A percentile compares a stretch with the other conserved stretches of the same genome.
phyloP scores from a whole-genome alignment of 2,888 invertebrate species.

The Leptopilina myrica region DNA sequence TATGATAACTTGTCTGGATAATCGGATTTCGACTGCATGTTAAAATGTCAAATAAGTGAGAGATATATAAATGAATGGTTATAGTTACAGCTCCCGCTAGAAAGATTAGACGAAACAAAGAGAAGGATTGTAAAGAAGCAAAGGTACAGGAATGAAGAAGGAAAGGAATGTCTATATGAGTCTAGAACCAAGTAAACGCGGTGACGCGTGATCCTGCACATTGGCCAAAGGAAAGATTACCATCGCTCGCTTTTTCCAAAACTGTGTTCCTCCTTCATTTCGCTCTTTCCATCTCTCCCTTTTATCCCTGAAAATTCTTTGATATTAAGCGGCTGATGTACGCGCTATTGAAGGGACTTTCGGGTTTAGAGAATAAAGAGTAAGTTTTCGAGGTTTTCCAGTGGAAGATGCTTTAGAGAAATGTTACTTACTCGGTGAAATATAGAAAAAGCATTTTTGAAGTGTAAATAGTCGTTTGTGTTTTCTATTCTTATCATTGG shows the following conservation, averaged over 20 bases:
- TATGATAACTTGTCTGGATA: too few relatives aligned
- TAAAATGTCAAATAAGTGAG: too few relatives aligned
- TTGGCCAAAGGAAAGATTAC: conserved; percentile 76
- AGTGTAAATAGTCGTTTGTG: too few relatives aligned
- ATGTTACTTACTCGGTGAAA: too few relatives aligned
- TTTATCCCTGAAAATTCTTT: conserved; percentile 58
- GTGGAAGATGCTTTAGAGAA: not conserved
- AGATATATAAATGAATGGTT: not conserved
- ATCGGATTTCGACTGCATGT: too few relatives aligned
- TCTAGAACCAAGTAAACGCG: conserved; percentile 66
- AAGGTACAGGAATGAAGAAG: conserved; percentile 48
- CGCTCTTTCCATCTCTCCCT: conserved; percentile 40
- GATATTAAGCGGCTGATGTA: conserved; percentile 63
- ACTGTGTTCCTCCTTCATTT: conserved; percentile 54
- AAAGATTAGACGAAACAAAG: not conserved
- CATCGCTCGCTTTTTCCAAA: conserved; percentile 65
- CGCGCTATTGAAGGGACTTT: conserved; percentile 8
- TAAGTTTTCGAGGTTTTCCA: conserved; percentile 15
- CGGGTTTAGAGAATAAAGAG: conserved; percentile 19
- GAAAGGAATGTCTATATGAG: conserved; percentile 74
- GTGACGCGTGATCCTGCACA: conserved; percentile 75
- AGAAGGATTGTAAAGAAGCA: conserved; percentile 45
- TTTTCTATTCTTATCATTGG: too few relatives aligned
- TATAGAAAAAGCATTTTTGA: too few relatives aligned
- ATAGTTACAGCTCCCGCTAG: not conserved